Percentiles rank a stretch among this genome's conserved stretches.
Conservation (phyloP, 2,888 invertebrate genomes). For the Brachycybe producta region DNA sequence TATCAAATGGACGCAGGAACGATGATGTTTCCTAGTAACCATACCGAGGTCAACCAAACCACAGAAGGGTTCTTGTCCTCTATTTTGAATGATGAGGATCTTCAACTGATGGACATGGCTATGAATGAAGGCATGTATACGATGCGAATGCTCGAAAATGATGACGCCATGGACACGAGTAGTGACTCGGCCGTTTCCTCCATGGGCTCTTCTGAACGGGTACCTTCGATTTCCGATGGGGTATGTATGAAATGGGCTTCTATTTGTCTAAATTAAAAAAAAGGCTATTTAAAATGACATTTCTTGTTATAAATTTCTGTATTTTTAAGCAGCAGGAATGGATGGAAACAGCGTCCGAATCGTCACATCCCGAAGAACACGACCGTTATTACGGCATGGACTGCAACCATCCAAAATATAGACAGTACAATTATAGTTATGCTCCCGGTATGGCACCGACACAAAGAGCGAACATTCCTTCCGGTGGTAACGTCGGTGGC, state of each 20-base stretch:
- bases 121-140: conserved; percentile 55
- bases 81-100: conserved; percentile 73
- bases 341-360: conserved; percentile 77
- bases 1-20: conserved; percentile 41
- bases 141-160: conserved; percentile 67
- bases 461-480: conserved; percentile 6
- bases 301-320: no score
- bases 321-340: conserved; percentile 45
- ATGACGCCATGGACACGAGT: conserved; percentile 58
- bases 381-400: conserved; percentile 19
- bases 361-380: conserved; percentile 29
- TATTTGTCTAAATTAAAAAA: no score
- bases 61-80: conserved; percentile 72
- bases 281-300: neutral
- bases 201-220: conserved; percentile 72
- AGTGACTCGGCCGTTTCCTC: conserved; percentile 86
- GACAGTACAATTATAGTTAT: conserved; percentile 18
- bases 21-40: conserved; percentile 50
- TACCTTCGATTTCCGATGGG: conserved; percentile 66
- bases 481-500: conserved; percentile 10
- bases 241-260: conserved; percentile 19
- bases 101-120: conserved; percentile 76
- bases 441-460: conserved; percentile 15
- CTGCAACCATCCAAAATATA: conserved; percentile 16
- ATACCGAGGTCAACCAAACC: conserved; percentile 30